Percentiles rank a stretch among this genome's conserved stretches.
Evolutionary conservation across 2,797 vertebrate genomes (phyloP).

Genomic region (Sternotherus odoratus): DNA sequence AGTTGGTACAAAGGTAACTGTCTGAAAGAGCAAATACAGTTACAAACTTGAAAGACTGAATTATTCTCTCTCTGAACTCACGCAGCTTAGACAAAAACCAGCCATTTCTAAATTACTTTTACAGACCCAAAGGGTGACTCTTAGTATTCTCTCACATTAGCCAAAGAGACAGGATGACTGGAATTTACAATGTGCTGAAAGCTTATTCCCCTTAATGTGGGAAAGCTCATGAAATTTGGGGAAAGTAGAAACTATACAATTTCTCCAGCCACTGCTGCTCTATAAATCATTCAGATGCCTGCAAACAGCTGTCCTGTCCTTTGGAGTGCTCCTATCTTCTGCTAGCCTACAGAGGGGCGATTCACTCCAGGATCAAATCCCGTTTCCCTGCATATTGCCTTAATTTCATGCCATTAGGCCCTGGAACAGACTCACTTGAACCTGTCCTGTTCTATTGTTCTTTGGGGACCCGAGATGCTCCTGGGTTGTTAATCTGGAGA

Average conservation of each 20-base stretch:
- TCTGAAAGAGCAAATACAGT: too few relatives aligned
- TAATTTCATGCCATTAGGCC: background rate
- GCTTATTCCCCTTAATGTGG: background rate
- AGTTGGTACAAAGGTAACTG: too few relatives aligned
- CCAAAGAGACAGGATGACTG: background rate
- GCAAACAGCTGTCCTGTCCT: background rate
- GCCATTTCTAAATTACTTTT: too few relatives aligned
- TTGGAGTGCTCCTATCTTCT: background rate
- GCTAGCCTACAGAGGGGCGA: background rate
- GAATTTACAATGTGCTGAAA: background rate
- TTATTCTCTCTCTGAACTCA: too few relatives aligned
- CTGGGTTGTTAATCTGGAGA: background rate
- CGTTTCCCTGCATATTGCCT: background rate
- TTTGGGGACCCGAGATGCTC: background rate
- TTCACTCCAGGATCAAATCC: background rate
- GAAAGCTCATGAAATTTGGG: background rate
- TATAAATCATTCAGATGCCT: background rate
- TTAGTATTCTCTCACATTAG: background rate
- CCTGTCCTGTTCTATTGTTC: background rate
- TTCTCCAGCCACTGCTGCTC: background rate
- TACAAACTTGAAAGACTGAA: too few relatives aligned
- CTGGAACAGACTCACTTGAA: rapidly evolving
- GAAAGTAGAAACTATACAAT: background rate
- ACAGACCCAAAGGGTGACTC: too few relatives aligned
- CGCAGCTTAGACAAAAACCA: too few relatives aligned